Evolutionary conservation across 2,888 invertebrate genomes (phyloP).

Genomic region (Drosophila pegasa): DNA sequence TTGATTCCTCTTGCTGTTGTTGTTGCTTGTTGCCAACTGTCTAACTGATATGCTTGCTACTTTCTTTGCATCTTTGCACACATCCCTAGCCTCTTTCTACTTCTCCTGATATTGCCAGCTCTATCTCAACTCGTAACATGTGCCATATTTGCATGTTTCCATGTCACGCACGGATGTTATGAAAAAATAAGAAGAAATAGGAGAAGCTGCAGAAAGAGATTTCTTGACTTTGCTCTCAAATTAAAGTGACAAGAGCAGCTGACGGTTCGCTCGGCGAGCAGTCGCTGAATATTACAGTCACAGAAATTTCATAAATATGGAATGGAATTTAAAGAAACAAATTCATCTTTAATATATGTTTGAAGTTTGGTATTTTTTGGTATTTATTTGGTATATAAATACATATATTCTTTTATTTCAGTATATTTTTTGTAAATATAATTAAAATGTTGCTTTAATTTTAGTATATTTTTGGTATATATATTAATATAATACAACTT

Average conservation of each 20-base stretch:
- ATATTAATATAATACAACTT: too few relatives aligned
- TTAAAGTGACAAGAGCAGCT: conserved; percentile 58
- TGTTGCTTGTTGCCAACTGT: conserved; percentile 35
- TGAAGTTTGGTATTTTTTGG: neutral
- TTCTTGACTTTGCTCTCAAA: conserved; percentile 40
- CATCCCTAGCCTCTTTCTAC: neutral
- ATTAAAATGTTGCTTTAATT: too few relatives aligned
- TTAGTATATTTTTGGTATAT: too few relatives aligned
- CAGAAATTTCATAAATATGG: neutral
- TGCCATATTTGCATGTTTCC: conserved; percentile 59
- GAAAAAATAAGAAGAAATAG: conserved; percentile 24
- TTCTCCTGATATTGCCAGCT: neutral
- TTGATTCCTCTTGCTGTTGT: conserved; percentile 52
- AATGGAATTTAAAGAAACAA: neutral
- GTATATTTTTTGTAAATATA: too few relatives aligned
- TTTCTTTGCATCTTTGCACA: conserved; percentile 15
- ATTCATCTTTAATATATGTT: neutral
- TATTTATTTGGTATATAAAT: too few relatives aligned
- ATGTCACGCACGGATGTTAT: conserved; percentile 44
- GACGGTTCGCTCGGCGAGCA: conserved; percentile 23
- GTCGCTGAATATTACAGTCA: conserved; percentile 4
- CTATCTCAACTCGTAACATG: conserved; percentile 23
- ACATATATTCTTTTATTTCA: too few relatives aligned
- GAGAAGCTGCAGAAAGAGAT: conserved; percentile 4
- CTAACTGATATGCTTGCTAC: conserved; percentile 35